Percentiles rank a stretch among this genome's conserved stretches.
These are phyloP conservation scores for Machimus atricapillus DNA, from an alignment of 2,888 invertebrate species.

Conservation along the genomic window DNA sequence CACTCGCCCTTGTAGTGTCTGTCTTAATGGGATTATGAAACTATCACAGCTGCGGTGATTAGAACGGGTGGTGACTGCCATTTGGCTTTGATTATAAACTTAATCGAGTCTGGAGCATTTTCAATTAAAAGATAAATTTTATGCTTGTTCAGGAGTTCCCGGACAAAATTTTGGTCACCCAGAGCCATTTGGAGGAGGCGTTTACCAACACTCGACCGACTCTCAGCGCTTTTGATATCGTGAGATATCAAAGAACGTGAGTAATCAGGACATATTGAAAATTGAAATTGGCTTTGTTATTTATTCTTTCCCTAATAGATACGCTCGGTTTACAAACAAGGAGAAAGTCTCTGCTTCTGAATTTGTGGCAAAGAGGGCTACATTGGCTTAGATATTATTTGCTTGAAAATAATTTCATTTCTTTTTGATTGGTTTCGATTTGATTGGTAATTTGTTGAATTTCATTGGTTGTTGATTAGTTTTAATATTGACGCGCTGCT, in stretches of 20 bases:
- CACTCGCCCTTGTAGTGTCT: not conserved
- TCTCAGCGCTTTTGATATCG: conserved; percentile 71
- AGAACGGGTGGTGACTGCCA: not conserved
- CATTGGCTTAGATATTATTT: conserved; percentile 65
- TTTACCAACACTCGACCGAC: conserved; percentile 79
- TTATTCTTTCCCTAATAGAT: conserved; percentile 62
- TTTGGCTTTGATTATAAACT: conserved; percentile 5
- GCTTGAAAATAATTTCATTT: not conserved
- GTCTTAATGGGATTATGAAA: conserved; percentile 24
- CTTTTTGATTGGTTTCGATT: not conserved
- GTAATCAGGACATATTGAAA: conserved; percentile 51
- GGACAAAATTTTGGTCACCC: conserved; percentile 63
- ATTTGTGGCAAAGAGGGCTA: conserved; percentile 66
- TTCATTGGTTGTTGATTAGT: not conserved
- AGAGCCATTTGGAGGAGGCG: conserved; percentile 72
- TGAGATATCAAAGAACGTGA: conserved; percentile 80
- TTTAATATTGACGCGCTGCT: not conserved
- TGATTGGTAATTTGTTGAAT: not conserved
- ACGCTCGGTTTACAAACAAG: conserved; percentile 69
- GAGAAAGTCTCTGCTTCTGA: conserved; percentile 65
- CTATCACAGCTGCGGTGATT: conserved; percentile 11
- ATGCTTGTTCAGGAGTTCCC: conserved; percentile 55
- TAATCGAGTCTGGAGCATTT: conserved; percentile 14
- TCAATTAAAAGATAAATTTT: conserved; percentile 54
- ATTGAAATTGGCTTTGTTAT: conserved; percentile 9